phyloP scores from a whole-genome alignment of 2,113 vertebrate species.

The Xiphophorus couchianus region DNA sequence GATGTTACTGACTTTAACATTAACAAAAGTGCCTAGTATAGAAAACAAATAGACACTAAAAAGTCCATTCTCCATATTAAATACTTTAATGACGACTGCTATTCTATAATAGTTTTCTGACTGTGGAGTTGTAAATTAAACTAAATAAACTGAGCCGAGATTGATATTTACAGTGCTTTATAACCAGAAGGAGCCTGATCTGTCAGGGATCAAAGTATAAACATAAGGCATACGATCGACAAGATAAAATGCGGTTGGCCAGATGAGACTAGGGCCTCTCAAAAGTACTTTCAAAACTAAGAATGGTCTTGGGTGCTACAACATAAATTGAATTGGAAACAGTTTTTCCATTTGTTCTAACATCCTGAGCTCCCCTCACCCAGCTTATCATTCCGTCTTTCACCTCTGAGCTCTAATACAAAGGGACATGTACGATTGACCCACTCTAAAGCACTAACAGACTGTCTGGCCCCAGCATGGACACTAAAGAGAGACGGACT shows the following conservation, averaged over 20 bases:
- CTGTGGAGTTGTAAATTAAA: neutral
- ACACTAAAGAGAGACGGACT: slow-evolving; percentile 67
- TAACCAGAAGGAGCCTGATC: neutral
- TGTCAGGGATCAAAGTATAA: neutral
- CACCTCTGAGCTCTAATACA: slow-evolving; percentile 69
- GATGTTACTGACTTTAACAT: neutral
- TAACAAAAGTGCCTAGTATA: neutral
- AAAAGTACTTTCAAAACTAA: neutral
- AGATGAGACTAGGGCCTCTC: no score
- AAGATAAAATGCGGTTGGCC: no score
- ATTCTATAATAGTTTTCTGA: neutral
- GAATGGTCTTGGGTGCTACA: neutral
- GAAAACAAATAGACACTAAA: no score
- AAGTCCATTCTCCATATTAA: no score
- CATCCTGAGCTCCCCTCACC: neutral
- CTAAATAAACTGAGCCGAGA: neutral
- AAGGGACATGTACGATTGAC: slow-evolving; percentile 70
- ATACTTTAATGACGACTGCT: no score
- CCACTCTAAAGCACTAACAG: slow-evolving; percentile 68
- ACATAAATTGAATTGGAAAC: neutral
- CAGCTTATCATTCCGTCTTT: slow-evolving; percentile 40
- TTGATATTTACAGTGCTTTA: neutral
- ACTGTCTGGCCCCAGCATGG: slow-evolving; percentile 67
- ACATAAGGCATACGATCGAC: neutral
- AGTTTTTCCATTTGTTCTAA: slow-evolving; percentile 6